Conservation (phyloP, 2,888 invertebrate species). For the Lithophane ornitopus region DNA sequence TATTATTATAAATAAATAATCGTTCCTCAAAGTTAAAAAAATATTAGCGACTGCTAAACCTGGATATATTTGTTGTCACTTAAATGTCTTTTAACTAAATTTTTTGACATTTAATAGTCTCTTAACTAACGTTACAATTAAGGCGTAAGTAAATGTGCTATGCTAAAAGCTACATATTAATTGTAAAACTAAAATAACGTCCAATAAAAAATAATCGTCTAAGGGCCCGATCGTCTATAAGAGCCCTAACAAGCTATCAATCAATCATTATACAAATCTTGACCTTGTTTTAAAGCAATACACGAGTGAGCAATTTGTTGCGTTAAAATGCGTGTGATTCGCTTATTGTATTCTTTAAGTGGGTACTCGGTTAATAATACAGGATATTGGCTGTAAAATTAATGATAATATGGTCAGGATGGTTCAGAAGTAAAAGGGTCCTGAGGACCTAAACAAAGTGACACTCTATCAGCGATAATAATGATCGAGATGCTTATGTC, state of each 20-base stretch:
- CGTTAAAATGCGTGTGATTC: constrained; percentile 74
- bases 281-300: constrained; percentile 74
- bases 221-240: constrained; percentile 55
- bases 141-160: neutral
- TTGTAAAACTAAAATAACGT: no score
- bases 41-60: neutral
- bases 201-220: neutral
- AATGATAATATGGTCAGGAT: neutral
- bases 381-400: constrained; percentile 8
- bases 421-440: neutral
- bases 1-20: no score
- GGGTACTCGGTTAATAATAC: neutral
- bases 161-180: no score
- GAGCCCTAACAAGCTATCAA: constrained; percentile 50
- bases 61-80: neutral
- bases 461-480: neutral
- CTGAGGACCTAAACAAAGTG: no score
- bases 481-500: neutral
- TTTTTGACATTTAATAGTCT: no score
- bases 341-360: constrained; percentile 61
- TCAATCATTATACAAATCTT: constrained; percentile 62
- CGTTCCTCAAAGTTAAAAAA: neutral
- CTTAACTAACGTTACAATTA: neutral
- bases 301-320: constrained; percentile 71
- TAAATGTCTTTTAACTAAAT: neutral